A percentile compares a stretch with the other conserved stretches of the same genome.
Conservation (phyloP, 1,140 invertebrate genomes). For the Philaenus spumarius region DNA sequence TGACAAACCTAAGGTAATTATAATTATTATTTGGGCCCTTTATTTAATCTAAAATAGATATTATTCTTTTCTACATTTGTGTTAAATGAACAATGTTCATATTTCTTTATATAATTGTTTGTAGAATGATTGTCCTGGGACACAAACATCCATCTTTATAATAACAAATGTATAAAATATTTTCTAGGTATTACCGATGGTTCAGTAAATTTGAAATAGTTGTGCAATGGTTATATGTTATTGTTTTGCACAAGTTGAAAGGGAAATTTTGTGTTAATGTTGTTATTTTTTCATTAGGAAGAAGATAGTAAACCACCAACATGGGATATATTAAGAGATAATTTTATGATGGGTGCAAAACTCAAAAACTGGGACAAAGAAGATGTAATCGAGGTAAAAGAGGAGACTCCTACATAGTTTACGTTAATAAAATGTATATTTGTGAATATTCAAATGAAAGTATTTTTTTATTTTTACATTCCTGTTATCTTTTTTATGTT, state of each 20-base stretch:
- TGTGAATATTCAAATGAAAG: no score
- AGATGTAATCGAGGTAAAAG: slow-evolving; percentile 11
- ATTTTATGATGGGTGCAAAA: slow-evolving; percentile 49
- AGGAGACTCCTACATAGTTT: no score
- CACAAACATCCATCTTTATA: neutral
- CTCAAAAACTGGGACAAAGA: slow-evolving; percentile 51
- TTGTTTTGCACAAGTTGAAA: neutral
- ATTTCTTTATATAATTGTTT: neutral
- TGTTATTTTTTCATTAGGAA: slow-evolving; percentile 5
- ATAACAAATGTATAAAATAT: neutral
- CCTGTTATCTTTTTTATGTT: no score
- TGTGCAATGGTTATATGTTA: neutral
- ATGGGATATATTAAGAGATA: slow-evolving; percentile 47
- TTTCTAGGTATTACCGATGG: neutral
- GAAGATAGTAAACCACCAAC: slow-evolving; percentile 12
- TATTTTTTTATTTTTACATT: no score
- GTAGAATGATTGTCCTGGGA: neutral
- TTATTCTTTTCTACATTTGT: neutral
- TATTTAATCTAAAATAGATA: neutral
- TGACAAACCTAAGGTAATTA: neutral
- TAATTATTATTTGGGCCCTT: no score
- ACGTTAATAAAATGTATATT: no score
- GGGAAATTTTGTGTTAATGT: neutral
- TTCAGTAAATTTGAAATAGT: neutral
- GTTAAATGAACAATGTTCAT: neutral